Conservation (phyloP, 53 echinoderm and acorn worm species). For the Luidia sarsii region DNA sequence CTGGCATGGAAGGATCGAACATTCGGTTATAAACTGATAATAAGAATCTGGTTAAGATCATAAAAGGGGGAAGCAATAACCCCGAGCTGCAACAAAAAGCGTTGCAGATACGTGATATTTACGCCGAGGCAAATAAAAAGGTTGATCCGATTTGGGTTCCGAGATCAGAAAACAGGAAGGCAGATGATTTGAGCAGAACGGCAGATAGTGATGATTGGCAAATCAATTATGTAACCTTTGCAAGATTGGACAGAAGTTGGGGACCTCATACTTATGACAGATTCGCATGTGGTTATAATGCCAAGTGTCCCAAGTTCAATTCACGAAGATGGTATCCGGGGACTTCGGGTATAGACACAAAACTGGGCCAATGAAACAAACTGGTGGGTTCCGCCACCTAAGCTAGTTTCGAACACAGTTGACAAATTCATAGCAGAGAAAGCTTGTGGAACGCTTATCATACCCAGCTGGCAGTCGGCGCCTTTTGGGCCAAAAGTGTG, state of each 20-base stretch:
- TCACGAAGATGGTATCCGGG: slow-evolving; percentile 41
- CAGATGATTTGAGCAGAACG: slow-evolving; percentile 33
- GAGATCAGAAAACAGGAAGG: slow-evolving; percentile 17
- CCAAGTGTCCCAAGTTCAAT: slow-evolving; percentile 14
- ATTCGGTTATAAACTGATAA: slow-evolving; percentile 35
- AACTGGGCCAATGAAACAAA: neutral
- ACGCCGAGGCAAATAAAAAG: no score
- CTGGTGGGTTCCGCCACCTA: slow-evolving; percentile 52
- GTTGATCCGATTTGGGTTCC: slow-evolving; percentile 28
- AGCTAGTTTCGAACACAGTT: slow-evolving; percentile 4
- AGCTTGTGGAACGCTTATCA: slow-evolving; percentile 16
- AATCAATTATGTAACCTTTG: neutral
- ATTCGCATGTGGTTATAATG: slow-evolving; percentile 8
- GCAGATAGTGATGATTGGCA: slow-evolving; percentile 39
- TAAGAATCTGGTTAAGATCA: slow-evolving; percentile 23
- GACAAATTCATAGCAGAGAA: slow-evolving; percentile 22
- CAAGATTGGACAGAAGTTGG: slow-evolving; percentile 3
- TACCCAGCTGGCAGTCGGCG: slow-evolving; percentile 36
- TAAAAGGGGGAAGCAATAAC: slow-evolving; percentile 50
- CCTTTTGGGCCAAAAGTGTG: no score
- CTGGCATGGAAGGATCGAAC: slow-evolving; percentile 34
- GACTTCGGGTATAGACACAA: slow-evolving; percentile 33
- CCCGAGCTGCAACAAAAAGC: no score
- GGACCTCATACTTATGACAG: slow-evolving; percentile 29
- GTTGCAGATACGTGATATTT: slow-evolving; percentile 18